Evolutionary conservation across 1,140 invertebrate genomes (phyloP), one percentile per base, ranked within the genome.

Genomic region (Cydia strobilella): DNA sequence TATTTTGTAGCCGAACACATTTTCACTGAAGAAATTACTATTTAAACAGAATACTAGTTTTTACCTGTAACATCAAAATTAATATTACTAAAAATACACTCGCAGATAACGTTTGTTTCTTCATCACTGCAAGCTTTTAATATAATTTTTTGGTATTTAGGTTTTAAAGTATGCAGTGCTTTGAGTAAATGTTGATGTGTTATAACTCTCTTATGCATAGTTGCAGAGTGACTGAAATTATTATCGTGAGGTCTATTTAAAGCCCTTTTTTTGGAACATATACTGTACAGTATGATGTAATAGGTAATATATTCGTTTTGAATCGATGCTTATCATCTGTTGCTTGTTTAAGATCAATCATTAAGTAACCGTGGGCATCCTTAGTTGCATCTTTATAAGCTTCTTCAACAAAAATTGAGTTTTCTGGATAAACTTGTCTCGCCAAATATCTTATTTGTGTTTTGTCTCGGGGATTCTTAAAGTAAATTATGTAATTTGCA

Each of bases 381-480:
- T 69, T 71, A 1, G 86, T 92, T 9, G 88, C 86, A 81, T 90
- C 86, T 25, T 75, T 79, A 82, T 87, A 92, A n/a, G 85, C 78
- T 75, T 92, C 86, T 82, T 86, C 82, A 13, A 92, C 45, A 80
- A 89, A 90, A 78, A 86, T 87, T 10, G 79, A 25, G 78, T 91
- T 86, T 76, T 87, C 85, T 1, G 88, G 88, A 35, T 39, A 85
- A 35, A 90, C 79, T 79, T 89, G 86, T 39, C 86, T 73, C 0
- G 84, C 80, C 15, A 93, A 76, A 76, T 83, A 81, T 74, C 78
- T 75, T 65, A 93, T 90, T 79, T 93, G 90, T 9, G 85, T 85
- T 76, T 77, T 80, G 79, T 93, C 90, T 20, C 89, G 79, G 1
- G 87, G 86, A 77, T 92, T 93, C 87, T 93, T 91, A 77, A 93